These are phyloP conservation scores for Tribolium madens DNA, from an alignment of 1,140 invertebrate species.

Conservation along the genomic window DNA sequence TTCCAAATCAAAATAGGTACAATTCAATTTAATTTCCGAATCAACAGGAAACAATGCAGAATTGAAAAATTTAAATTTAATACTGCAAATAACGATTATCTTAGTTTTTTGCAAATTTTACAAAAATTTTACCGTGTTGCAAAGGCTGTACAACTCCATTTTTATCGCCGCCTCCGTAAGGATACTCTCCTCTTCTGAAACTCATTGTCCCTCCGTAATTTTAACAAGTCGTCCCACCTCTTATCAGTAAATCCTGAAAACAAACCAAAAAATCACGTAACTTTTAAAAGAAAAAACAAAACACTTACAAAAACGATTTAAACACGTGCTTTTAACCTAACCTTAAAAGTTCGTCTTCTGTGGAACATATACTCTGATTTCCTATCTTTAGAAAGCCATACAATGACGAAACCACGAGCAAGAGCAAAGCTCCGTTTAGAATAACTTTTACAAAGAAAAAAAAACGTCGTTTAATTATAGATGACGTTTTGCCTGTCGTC, in stretches of 20 bases:
- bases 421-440: neutral
- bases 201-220: conserved; percentile 8
- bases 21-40: too few species aligned
- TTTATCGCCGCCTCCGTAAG: conserved; percentile 29
- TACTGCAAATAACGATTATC: too few species aligned
- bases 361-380: neutral
- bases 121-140: conserved; percentile 29
- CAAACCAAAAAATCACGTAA: neutral
- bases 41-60: too few species aligned
- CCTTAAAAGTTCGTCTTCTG: neutral
- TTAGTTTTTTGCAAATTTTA: neutral
- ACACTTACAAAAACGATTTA: neutral
- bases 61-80: too few species aligned
- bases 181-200: conserved; percentile 24
- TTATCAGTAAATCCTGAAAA: conserved; percentile 34
- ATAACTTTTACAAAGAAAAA: neutral
- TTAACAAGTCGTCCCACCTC: neutral
- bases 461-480: neutral
- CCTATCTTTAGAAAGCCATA: neutral
- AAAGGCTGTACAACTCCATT: conserved; percentile 32
- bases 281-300: neutral
- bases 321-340: neutral
- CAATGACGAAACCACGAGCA: neutral
- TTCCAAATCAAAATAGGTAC: too few species aligned
- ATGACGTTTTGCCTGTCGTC: neutral